Evolutionary conservation across 2,888 invertebrate genomes (phyloP), one percentile per base, ranked within the genome.

Genomic region (Plutella xylostella): DNA sequence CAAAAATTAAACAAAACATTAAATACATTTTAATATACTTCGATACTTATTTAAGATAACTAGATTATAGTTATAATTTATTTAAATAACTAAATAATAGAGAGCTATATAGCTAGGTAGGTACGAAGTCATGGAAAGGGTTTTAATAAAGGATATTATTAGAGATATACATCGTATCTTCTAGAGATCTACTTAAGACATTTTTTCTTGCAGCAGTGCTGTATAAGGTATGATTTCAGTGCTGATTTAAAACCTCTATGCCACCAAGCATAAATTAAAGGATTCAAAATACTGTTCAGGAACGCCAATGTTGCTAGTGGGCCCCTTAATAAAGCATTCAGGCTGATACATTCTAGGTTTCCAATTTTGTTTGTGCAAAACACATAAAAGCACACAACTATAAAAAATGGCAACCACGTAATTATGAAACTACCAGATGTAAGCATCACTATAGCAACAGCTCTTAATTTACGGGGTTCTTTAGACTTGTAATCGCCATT

Each of bases 251-350:
- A 90, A 0, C 89, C 89, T 61, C 87, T 88, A 60, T 90, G 89
- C 89, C 89, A 90, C 89, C 89, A 90, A 0, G 89, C 89, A 56
- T 89, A 90, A 51, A 90, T 89, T 19, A 90, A 61, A 1, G 90
- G 90, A 60, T 89, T 89, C 1, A 89, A 56, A 38, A 89, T 59
- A 53, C 88, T 88, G 55, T 89, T 89, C 1, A 80, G 55, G 52
- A 89, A 86, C 1, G 89, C 89, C 38, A 89, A 61, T 20, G 87
- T 83, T 0, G 87, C 85, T 34, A 89, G 58, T 0, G 89, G 89
- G 39, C 87, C 87, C 1, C 85, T 85, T 1, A 89, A 72, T 30
- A 87, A 66, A 17, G 78, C 63, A 14, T 78, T 71, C 22, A 87
- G 60, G 6, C 72, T 61, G 38, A 84, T 66, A 60, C 89, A 88